Evolutionary conservation across 2,113 vertebrate genomes (phyloP), one percentile per base, ranked within the genome.

Genomic region (Eclectus roratus): DNA sequence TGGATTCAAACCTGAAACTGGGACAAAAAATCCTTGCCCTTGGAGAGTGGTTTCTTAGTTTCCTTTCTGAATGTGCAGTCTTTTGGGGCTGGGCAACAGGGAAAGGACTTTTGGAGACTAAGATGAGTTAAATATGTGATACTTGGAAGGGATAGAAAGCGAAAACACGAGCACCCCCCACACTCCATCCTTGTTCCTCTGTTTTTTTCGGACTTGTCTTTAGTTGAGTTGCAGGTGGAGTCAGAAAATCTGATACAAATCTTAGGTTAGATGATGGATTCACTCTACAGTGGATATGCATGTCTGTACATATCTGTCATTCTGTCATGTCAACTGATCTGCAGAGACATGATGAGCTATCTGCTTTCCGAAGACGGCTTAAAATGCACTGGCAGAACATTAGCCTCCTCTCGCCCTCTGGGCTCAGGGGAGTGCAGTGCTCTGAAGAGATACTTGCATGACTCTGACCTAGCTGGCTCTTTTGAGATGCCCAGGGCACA

Each of bases 361-460:
- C 86, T 81, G 61, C 92, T 85, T 93, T 69, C 91, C 46, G 63
- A 58, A 80, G 81, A 78, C 35, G 43, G 53, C 88, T 96, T 88
- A 56, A 96, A 93, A 87, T 41, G 65, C 72, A 41, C 65, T 12
- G 3, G 80, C 71, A 84, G 72, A 93, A 52, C 72, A 83, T 91
- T 80, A 78, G 72, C 50, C 44, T 84, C 29, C 76, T 86, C 89
- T 58, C 5, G 4, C 52, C 49, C 88, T 65, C 90, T 91, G 65
- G 61, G 80, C 61, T 88, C 44, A 28, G 90, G 63, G 60, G 44
- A 88, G 18, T 4, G 2, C 7, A 1, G 41, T 58, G 92, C 76
- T 89, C 78, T 56, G 52, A 72, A 74, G 71, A 94, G 79, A 73
- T 61, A 25, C 31, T 71, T 55, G 35, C 52, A 81, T 6, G 31